phyloP scores from a whole-genome alignment of 2,113 vertebrate genomes.

The Pterocles burchelli region DNA sequence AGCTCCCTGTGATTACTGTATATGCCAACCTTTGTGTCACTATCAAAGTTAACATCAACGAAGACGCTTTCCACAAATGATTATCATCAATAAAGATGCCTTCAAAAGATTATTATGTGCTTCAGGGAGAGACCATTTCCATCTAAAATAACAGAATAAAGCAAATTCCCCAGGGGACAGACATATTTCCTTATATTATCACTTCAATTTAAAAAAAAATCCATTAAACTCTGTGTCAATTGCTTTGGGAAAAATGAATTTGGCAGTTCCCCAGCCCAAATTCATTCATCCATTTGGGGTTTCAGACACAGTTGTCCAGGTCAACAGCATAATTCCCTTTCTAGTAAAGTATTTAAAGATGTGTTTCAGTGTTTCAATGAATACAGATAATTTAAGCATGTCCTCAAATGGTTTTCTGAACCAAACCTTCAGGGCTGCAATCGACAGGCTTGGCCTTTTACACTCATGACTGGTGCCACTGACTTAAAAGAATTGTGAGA shows the following conservation, averaged over 20 bases:
- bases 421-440: not conserved
- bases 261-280: not conserved
- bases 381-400: not conserved
- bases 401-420: not conserved
- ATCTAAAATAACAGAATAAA: slow-evolving; percentile 1
- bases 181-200: not conserved
- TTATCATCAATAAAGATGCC: not conserved
- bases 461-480: not conserved
- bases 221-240: not conserved
- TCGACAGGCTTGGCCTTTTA: not conserved
- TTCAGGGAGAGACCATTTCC: not conserved
- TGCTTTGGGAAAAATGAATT: not conserved
- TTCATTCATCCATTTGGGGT: not conserved
- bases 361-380: not conserved
- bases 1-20: not conserved
- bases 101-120: not conserved
- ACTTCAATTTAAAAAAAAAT: not conserved
- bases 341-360: not conserved
- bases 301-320: not conserved
- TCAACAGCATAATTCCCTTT: not conserved
- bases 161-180: not conserved
- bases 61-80: not conserved
- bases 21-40: not conserved
- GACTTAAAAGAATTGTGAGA: not conserved
- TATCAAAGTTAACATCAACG: not conserved